Conservation (phyloP, 2,797 vertebrate genomes). For the Pseudochromis fuscus region DNA sequence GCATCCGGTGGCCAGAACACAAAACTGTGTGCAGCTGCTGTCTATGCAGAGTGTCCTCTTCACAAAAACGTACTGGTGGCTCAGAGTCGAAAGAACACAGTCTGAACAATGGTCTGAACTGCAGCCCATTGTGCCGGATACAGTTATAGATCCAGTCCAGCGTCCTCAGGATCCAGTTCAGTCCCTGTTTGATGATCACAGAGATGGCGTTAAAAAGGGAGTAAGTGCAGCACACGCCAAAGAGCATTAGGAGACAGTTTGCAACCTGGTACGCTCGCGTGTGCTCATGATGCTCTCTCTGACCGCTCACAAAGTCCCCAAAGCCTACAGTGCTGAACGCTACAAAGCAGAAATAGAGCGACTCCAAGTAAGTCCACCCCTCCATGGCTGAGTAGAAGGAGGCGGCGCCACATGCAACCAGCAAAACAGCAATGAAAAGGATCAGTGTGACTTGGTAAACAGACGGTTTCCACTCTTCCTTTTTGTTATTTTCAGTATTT, state of each 20-base stretch:
- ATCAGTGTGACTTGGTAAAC: slow-evolving; percentile 70
- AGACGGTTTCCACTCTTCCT: slow-evolving; percentile 67
- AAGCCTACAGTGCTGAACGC: slow-evolving; percentile 82
- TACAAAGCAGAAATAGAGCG: slow-evolving; percentile 83
- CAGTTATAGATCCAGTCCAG: slow-evolving; percentile 25
- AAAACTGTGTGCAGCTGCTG: slow-evolving; percentile 30
- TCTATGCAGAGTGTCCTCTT: slow-evolving; percentile 18
- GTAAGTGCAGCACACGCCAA: slow-evolving; percentile 79
- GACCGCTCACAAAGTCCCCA: slow-evolving; percentile 79
- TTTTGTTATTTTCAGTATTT: slow-evolving; percentile 2
- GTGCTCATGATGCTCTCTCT: slow-evolving; percentile 63
- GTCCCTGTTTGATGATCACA: slow-evolving; percentile 73
- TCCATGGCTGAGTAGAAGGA: slow-evolving; percentile 75
- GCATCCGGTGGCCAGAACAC: slow-evolving; percentile 23
- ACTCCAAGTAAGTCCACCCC: slow-evolving; percentile 77
- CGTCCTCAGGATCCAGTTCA: slow-evolving; percentile 70
- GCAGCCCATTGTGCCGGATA: background rate
- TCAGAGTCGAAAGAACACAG: slow-evolving; percentile 31
- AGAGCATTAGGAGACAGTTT: slow-evolving; percentile 76
- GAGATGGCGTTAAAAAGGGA: slow-evolving; percentile 77
- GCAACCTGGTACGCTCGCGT: slow-evolving; percentile 64
- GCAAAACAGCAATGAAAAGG: slow-evolving; percentile 61
- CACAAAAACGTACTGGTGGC: slow-evolving; percentile 3
- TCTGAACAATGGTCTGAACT: slow-evolving; percentile 11
- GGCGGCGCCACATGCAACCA: slow-evolving; percentile 70